Evolutionary conservation across 1,140 invertebrate species (phyloP), one percentile per base, ranked within the genome.

Genomic region (Ctenoplectra terminalis): DNA sequence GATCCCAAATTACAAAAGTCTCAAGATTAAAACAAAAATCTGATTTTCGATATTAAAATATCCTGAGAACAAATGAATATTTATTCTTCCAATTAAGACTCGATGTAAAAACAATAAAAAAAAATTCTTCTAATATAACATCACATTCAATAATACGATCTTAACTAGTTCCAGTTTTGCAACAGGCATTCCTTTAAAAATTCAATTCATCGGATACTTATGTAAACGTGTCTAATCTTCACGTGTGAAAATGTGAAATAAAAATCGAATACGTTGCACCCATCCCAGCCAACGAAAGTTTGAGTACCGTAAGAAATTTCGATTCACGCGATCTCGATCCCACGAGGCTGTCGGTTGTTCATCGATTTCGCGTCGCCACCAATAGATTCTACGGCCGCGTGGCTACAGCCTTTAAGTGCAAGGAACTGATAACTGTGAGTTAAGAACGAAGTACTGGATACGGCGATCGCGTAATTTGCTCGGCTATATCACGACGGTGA

Each of bases 331-430:
- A 87, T 82, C 84, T 52, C 75, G 83, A 88, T 88, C 86, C 83
- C 87, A 88, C 87, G 87, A 82, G 61, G 67, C 86, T 77, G 82
- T 85, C 72, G 78, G 58, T n/a, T 52, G 83, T 80, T 82, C 79
- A 61, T 86, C 84, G 82, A 67, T 79, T 73, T 72, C 84, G 72
- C 79, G 64, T 85, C 79, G 75, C 63, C 66, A 29, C 60, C 29
- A 85, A 84, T 81, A 77, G 77, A 64, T 84, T 64, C 70, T 52
- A 69, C 37, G 23, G 29, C 23, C 67, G 31, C 34, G 34, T 20
- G 43, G 76, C 40, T 67, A 20, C 50, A 67, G 69, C 66, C 82
- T 82, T 82, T 85, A 86, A 75, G 73, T 85, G 83, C 83, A 77
- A 50, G 54, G 60, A 85, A 77, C 85, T 86, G 85, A 86, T 86